Evolutionary conservation across 1,140 invertebrate genomes (phyloP).

Genomic region (Drosophila willistoni): DNA sequence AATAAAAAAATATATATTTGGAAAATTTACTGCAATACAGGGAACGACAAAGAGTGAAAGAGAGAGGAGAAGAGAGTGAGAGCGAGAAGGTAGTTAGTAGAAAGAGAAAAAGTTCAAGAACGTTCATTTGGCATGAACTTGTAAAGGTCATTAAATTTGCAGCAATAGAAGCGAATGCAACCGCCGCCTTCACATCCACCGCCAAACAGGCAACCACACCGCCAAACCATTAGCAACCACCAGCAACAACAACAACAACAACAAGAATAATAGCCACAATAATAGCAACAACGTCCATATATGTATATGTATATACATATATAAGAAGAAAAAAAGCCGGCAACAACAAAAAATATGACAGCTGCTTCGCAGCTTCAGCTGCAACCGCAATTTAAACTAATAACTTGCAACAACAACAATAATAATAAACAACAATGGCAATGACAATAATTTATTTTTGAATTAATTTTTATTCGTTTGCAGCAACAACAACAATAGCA

Average conservation of each 20-base stretch:
- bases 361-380: slow-evolving; percentile 31
- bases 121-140: slow-evolving; percentile 72
- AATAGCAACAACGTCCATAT: slow-evolving; percentile 15
- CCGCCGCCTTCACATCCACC: slow-evolving; percentile 21
- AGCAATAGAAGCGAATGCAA: slow-evolving; percentile 73
- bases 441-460: slow-evolving; percentile 79
- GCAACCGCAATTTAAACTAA: slow-evolving; percentile 79
- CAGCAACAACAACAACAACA: slow-evolving; percentile 8
- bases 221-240: slow-evolving; percentile 5
- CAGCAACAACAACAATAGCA: slow-evolving; percentile 43
- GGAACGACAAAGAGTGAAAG: not conserved
- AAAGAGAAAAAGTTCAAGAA: slow-evolving; percentile 55
- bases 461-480: slow-evolving; percentile 76
- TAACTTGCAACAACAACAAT: slow-evolving; percentile 54
- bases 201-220: slow-evolving; percentile 4
- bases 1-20: not conserved
- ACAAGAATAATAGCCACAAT: slow-evolving; percentile 11
- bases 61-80: not conserved
- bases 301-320: not conserved
- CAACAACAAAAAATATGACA: slow-evolving; percentile 57
- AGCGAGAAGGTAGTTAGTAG: too few species aligned
- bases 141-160: slow-evolving; percentile 60
- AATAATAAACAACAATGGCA: slow-evolving; percentile 57
- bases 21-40: slow-evolving; percentile 10
- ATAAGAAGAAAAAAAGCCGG: slow-evolving; percentile 41